phyloP scores from a whole-genome alignment of 2,113 vertebrate genomes.

The Rhinoderma darwinii region DNA sequence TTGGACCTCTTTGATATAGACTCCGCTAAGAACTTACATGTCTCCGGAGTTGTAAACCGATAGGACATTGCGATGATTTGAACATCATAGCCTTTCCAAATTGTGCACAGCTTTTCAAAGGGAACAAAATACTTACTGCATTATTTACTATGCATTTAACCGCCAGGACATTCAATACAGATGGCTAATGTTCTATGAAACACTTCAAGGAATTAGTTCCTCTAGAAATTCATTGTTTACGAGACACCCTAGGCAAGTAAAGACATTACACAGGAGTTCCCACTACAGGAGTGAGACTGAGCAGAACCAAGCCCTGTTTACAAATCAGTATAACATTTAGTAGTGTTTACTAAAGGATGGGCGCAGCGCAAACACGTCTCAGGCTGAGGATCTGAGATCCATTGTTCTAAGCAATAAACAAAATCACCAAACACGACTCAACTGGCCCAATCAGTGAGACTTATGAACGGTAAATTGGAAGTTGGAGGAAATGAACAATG shows the following conservation, averaged over 20 bases:
- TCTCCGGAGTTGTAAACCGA: neutral
- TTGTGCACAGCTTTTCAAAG: conserved; percentile 48
- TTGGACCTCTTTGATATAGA: neutral
- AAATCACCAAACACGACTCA: conserved; percentile 41
- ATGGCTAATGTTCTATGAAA: conserved; percentile 37
- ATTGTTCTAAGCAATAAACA: conserved; percentile 49
- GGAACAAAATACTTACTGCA: conserved; percentile 24
- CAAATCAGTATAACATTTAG: conserved; percentile 41
- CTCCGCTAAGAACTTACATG: neutral
- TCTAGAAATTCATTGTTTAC: conserved; percentile 48
- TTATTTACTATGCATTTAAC: conserved; percentile 51
- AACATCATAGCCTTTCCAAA: conserved; percentile 29
- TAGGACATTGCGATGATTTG: neutral
- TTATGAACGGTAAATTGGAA: neutral
- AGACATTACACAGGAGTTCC: conserved; percentile 35
- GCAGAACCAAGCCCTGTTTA: neutral
- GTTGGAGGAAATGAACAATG: conserved; percentile 41
- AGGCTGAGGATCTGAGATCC: neutral
- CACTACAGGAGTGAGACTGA: conserved; percentile 40
- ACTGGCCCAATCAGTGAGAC: neutral
- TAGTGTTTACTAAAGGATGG: conserved; percentile 26
- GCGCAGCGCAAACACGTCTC: neutral
- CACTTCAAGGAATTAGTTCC: conserved; percentile 45
- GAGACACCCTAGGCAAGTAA: conserved; percentile 43
- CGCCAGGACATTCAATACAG: conserved; percentile 47